A percentile compares a stretch with the other conserved stretches of the same genome.
Conservation (phyloP, 1,140 invertebrate genomes). For the Drosophila ambigua region DNA sequence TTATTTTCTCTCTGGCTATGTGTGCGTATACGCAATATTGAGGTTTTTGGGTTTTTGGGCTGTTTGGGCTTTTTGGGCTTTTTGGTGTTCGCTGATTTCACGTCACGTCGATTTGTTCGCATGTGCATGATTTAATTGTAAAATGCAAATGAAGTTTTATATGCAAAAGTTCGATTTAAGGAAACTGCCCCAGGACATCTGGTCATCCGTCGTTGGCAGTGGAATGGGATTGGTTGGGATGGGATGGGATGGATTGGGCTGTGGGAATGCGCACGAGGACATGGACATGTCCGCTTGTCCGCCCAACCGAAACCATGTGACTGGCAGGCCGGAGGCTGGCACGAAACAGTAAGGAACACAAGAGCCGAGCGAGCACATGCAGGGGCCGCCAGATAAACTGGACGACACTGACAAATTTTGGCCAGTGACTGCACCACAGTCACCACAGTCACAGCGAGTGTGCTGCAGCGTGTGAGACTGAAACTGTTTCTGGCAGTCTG, state of each 20-base stretch:
- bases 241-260: not conserved
- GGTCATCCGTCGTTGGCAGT: slow-evolving; percentile 21
- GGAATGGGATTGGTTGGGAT: not conserved
- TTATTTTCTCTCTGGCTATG: not conserved
- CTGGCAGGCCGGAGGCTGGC: slow-evolving; percentile 44
- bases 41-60: slow-evolving; percentile 52
- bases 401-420: slow-evolving; percentile 74
- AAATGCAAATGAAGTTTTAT: slow-evolving; percentile 64
- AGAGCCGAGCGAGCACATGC: slow-evolving; percentile 14
- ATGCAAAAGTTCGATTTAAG: slow-evolving; percentile 55
- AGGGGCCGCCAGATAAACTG: slow-evolving; percentile 57
- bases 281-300: slow-evolving; percentile 41
- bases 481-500: not conserved
- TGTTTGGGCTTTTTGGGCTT: slow-evolving; percentile 21
- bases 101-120: slow-evolving; percentile 59
- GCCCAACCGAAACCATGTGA: slow-evolving; percentile 60
- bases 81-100: slow-evolving; percentile 56
- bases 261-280: slow-evolving; percentile 13
- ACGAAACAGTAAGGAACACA: slow-evolving; percentile 21
- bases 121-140: slow-evolving; percentile 75
- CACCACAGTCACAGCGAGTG: not conserved
- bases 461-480: too few relatives aligned
- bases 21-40: slow-evolving; percentile 46
- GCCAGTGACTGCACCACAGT: slow-evolving; percentile 30
- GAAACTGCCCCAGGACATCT: slow-evolving; percentile 30